phyloP scores from a whole-genome alignment of 2,797 vertebrate genomes.

The Pseudochromis fuscus region DNA sequence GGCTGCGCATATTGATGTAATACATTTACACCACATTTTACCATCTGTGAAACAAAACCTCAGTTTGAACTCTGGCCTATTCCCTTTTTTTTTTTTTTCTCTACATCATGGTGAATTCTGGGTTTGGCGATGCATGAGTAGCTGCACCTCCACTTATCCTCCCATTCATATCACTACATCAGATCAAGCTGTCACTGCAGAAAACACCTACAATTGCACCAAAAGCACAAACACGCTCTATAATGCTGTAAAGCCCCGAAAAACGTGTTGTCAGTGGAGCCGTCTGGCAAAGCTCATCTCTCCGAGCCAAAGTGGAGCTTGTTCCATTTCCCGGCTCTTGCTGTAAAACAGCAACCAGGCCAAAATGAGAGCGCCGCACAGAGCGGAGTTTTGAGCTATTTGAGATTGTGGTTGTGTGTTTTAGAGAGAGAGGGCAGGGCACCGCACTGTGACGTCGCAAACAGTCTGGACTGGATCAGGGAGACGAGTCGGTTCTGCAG shows the following conservation, averaged over 20 bases:
- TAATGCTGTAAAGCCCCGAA: constrained; percentile 26
- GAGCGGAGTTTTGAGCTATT: constrained; percentile 78
- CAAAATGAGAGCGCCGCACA: constrained; percentile 63
- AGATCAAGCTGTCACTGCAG: constrained; percentile 48
- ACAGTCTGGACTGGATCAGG: constrained; percentile 84
- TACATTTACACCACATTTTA: constrained; percentile 63
- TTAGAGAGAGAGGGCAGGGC: constrained; percentile 76
- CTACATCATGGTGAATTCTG: constrained; percentile 36
- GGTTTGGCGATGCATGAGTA: constrained; percentile 12
- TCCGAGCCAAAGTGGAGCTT: constrained; percentile 60
- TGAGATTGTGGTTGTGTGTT: constrained; percentile 79
- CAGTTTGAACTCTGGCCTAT: constrained; percentile 42
- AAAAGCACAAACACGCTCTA: constrained; percentile 25
- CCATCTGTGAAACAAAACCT: constrained; percentile 71
- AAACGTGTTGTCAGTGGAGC: constrained; percentile 52
- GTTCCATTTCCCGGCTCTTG: constrained; percentile 70
- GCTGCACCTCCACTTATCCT: constrained; percentile 13
- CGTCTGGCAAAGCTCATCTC: constrained; percentile 75
- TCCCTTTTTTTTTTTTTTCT: constrained; percentile 6
- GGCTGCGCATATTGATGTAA: constrained; percentile 62
- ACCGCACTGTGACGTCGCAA: constrained; percentile 77
- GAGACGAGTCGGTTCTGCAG: constrained; percentile 66
- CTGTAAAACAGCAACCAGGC: constrained; percentile 67
- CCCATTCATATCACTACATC: constrained; percentile 33
- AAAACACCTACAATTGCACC: constrained; percentile 41